phyloP scores from a whole-genome alignment of 1,140 invertebrate species.

The Anastatus disparis region DNA sequence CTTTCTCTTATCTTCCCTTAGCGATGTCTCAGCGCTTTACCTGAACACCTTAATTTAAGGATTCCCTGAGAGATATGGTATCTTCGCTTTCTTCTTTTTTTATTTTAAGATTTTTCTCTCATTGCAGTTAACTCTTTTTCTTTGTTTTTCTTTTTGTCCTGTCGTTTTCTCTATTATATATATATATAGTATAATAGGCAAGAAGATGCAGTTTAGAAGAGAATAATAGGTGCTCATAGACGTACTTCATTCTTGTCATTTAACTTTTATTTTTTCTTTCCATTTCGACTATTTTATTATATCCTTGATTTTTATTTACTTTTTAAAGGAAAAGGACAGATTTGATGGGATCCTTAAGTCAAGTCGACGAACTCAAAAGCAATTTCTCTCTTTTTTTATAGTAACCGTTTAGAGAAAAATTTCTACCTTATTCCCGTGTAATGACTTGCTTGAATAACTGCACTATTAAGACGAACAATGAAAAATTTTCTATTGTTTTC shows the following conservation, averaged over 20 bases:
- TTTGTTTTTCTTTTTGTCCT: background rate
- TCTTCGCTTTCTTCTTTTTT: background rate
- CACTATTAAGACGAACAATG: constrained; percentile 19
- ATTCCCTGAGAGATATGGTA: constrained; percentile 47
- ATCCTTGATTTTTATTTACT: constrained; percentile 22
- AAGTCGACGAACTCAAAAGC: no score
- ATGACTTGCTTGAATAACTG: constrained; percentile 9
- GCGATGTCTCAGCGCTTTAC: constrained; percentile 35
- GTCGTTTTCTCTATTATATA: background rate
- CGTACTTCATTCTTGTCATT: background rate
- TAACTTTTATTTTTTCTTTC: background rate
- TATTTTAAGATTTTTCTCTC: constrained; percentile 42
- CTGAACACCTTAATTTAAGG: constrained; percentile 48
- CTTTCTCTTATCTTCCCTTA: constrained; percentile 31
- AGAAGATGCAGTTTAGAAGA: background rate
- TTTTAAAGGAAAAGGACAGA: background rate
- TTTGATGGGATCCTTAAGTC: constrained; percentile 10
- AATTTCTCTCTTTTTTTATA: no score
- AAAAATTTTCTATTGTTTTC: constrained; percentile 25
- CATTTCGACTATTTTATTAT: constrained; percentile 15
- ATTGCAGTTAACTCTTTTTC: constrained; percentile 34
- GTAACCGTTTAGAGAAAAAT: background rate
- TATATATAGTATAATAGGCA: no score
- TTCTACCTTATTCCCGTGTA: constrained; percentile 4
- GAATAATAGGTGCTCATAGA: constrained; percentile 1